A percentile compares a stretch with the other conserved stretches of the same genome.
These are phyloP conservation scores for Lepilemur septentrionalis DNA, from an alignment of 2,797 vertebrate species.

Conservation along the genomic window DNA sequence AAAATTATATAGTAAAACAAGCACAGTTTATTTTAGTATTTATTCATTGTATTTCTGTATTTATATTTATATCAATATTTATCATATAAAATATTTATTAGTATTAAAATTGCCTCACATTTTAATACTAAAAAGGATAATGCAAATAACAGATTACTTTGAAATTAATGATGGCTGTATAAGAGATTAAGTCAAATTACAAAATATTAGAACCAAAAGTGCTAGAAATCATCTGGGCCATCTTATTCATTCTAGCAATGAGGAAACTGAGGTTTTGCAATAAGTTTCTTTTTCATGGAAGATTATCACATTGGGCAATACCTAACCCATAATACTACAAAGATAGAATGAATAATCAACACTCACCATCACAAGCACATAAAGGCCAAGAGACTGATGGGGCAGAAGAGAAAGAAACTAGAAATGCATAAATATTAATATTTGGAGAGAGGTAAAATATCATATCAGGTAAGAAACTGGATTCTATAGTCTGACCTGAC, in stretches of 20 bases:
- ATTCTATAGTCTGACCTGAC: background rate
- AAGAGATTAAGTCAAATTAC: background rate
- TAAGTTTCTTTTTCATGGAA: constrained; percentile 13
- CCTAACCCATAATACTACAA: background rate
- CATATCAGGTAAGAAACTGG: background rate
- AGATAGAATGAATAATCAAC: background rate
- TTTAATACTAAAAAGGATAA: background rate
- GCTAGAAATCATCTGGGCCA: background rate
- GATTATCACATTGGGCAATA: background rate
- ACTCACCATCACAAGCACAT: background rate
- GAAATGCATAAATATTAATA: background rate
- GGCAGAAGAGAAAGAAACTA: background rate
- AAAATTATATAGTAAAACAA: constrained; percentile 13
- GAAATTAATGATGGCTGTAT: background rate
- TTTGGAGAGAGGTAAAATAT: background rate
- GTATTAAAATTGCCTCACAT: background rate
- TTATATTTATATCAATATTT: background rate
- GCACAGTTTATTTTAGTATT: background rate
- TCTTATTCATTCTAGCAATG: background rate
- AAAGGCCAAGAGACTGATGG: background rate
- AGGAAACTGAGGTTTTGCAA: background rate
- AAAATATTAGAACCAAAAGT: constrained; percentile 4
- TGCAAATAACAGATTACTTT: background rate
- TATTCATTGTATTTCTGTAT: background rate
- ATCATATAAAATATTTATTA: background rate